Percentiles rank a stretch among this genome's conserved stretches.
phyloP scores from a whole-genome alignment of 2,888 invertebrate species.

The Hirtodrosophila confusa region DNA sequence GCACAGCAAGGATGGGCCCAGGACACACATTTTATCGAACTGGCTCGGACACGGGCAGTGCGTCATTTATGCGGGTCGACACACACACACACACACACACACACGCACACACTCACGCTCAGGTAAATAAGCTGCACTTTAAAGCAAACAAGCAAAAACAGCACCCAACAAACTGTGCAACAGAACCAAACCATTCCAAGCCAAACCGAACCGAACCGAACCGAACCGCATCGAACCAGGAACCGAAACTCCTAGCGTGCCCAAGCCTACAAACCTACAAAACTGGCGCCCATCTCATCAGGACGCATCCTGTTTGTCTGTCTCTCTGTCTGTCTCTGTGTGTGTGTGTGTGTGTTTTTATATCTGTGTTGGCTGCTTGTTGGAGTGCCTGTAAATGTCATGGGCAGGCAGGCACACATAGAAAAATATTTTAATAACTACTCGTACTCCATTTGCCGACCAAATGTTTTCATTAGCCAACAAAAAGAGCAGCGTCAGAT shows the following conservation, averaged over 20 bases:
- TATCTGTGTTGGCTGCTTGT: constrained; percentile 43
- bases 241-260: constrained; percentile 7
- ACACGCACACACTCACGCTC: constrained; percentile 8
- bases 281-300: constrained; percentile 40
- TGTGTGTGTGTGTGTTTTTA: constrained; percentile 14
- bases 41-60: constrained; percentile 38
- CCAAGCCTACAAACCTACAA: constrained; percentile 25
- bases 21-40: constrained; percentile 35
- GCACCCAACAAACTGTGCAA: not conserved
- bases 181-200: not conserved
- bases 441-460: constrained; percentile 53
- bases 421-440: constrained; percentile 73
- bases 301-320: constrained; percentile 1
- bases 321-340: not conserved
- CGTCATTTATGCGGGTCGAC: constrained; percentile 64
- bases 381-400: constrained; percentile 61
- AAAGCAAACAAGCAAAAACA: constrained; percentile 60
- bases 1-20: constrained; percentile 6
- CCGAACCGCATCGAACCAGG: not conserved
- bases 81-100: constrained; percentile 18
- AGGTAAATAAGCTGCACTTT: constrained; percentile 70
- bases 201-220: not conserved
- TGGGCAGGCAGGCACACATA: constrained; percentile 45
- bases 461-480: constrained; percentile 74
- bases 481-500: constrained; percentile 34